phyloP scores from a whole-genome alignment of 1,140 invertebrate genomes.

The Lordiphosa collinella region DNA sequence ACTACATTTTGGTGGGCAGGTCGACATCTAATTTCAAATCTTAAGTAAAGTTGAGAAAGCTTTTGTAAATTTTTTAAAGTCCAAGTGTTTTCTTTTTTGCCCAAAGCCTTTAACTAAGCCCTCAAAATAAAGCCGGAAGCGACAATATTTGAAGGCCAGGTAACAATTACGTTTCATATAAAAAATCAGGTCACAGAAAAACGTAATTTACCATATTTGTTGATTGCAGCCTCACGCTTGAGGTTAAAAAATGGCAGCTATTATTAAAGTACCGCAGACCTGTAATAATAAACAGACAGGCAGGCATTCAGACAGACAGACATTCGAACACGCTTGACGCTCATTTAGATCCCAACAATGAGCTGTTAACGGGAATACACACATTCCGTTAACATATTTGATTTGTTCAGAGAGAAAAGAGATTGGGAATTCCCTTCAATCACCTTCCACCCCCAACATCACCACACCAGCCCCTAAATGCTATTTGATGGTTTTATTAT shows the following conservation, averaged over 20 bases:
- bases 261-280: constrained; percentile 36
- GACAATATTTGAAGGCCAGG: no score
- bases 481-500: constrained; percentile 68
- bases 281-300: constrained; percentile 32
- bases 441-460: not conserved
- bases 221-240: constrained; percentile 11
- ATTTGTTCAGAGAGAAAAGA: constrained; percentile 33
- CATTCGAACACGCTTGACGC: constrained; percentile 7
- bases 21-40: no score
- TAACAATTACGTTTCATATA: no score
- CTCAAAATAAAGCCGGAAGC: no score
- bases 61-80: no score
- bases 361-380: constrained; percentile 27
- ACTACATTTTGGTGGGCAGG: no score
- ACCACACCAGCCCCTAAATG: not conserved
- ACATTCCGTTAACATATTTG: constrained; percentile 45
- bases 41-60: no score
- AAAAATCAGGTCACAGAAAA: no score
- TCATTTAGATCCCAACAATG: constrained; percentile 37
- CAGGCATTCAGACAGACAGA: constrained; percentile 1
- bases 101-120: no score
- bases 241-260: constrained; percentile 32
- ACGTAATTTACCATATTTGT: not conserved
- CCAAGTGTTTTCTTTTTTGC: no score
- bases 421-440: constrained; percentile 20